Conservation (phyloP, 2,888 invertebrate species). For the Cryptocephalus moraei region DNA sequence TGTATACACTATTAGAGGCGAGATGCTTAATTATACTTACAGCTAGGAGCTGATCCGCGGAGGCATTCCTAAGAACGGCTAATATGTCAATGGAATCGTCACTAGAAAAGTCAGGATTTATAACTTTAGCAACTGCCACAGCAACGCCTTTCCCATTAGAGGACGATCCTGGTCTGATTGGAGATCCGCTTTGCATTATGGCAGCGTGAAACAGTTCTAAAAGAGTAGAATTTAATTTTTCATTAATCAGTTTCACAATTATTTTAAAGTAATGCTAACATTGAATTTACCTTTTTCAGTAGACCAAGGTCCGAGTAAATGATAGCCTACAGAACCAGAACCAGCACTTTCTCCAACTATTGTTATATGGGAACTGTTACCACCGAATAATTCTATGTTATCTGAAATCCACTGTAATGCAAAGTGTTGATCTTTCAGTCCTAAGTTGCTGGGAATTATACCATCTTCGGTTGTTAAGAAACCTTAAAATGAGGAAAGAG, state of each 20-base stretch:
- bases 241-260: too few relatives aligned
- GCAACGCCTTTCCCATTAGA: slow-evolving; percentile 3
- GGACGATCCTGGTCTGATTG: background rate
- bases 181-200: slow-evolving; percentile 10
- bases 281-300: slow-evolving; percentile 1
- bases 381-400: background rate
- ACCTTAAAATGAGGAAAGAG: background rate
- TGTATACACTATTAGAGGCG: background rate
- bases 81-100: slow-evolving; percentile 5
- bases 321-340: background rate
- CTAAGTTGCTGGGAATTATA: background rate
- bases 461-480: background rate
- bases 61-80: slow-evolving; percentile 3
- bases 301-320: slow-evolving; percentile 1
- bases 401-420: background rate
- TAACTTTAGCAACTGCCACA: slow-evolving; percentile 3
- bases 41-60: slow-evolving; percentile 2
- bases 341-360: background rate
- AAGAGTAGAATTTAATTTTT: background rate
- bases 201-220: slow-evolving; percentile 8
- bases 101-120: slow-evolving; percentile 5
- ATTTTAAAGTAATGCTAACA: too few relatives aligned
- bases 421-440: background rate
- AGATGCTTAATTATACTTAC: slow-evolving; percentile 4
- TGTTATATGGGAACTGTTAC: background rate